Percentiles rank a stretch among this genome's conserved stretches.
phyloP scores from a whole-genome alignment of 1,140 invertebrate genomes.

The Drosophila guanche region DNA sequence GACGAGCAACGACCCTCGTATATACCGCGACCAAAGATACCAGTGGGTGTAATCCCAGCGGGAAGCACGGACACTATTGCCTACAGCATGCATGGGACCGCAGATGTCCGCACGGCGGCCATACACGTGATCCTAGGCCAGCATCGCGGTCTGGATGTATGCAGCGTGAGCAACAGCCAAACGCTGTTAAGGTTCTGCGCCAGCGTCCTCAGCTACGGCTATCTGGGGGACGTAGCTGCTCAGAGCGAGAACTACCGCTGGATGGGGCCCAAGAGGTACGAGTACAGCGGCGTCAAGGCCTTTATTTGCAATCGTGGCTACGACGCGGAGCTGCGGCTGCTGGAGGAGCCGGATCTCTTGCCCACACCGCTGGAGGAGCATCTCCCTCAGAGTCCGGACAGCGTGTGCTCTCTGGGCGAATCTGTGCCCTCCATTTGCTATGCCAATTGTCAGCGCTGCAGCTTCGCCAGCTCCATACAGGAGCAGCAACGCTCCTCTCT shows the following conservation, averaged over 20 bases:
- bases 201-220: slow-evolving; percentile 94
- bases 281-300: slow-evolving; percentile 91
- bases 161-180: slow-evolving; percentile 89
- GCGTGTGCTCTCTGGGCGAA: slow-evolving; percentile 42
- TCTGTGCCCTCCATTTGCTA: slow-evolving; percentile 63
- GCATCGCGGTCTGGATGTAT: slow-evolving; percentile 89
- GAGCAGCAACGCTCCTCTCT: slow-evolving; percentile 83
- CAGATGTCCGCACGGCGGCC: slow-evolving; percentile 91
- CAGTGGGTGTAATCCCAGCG: slow-evolving; percentile 88
- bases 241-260: slow-evolving; percentile 93
- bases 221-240: slow-evolving; percentile 92
- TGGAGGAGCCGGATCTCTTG: slow-evolving; percentile 46
- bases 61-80: slow-evolving; percentile 94
- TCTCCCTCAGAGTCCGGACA: slow-evolving; percentile 55
- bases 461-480: slow-evolving; percentile 56
- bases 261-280: slow-evolving; percentile 95
- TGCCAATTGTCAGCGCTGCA: slow-evolving; percentile 75
- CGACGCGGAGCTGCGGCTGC: slow-evolving; percentile 86
- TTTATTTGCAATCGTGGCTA: slow-evolving; percentile 89
- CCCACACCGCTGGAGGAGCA: slow-evolving; percentile 32
- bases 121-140: slow-evolving; percentile 93
- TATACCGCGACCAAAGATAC: slow-evolving; percentile 87
- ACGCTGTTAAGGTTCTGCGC: slow-evolving; percentile 89
- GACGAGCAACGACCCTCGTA: slow-evolving; percentile 85
- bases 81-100: slow-evolving; percentile 92